A percentile compares a stretch with the other conserved stretches of the same genome.
These are phyloP conservation scores for Styela clava DNA, from an alignment of 23 tunicate genomes.

Conservation along the genomic window DNA sequence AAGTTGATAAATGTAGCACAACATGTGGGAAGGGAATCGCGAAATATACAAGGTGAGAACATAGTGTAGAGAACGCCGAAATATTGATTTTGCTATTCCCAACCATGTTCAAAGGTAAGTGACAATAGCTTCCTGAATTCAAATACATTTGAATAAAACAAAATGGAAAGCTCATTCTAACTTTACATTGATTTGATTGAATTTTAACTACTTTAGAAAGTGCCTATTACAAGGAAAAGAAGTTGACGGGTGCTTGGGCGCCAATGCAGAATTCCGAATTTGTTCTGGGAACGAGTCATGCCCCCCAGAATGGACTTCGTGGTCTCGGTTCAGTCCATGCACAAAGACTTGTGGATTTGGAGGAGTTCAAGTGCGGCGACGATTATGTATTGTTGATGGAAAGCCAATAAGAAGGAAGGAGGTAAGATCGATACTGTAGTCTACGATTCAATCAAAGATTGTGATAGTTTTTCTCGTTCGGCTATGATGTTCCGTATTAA, in stretches of 20 bases:
- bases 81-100: too few species aligned
- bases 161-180: too few species aligned
- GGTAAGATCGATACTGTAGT: not conserved
- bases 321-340: constrained; percentile 48
- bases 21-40: constrained; percentile 46
- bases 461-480: not conserved
- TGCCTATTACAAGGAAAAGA: not conserved
- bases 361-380: constrained; percentile 34
- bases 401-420: not conserved
- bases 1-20: constrained; percentile 25
- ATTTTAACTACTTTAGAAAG: constrained; percentile 12
- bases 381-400: constrained; percentile 24
- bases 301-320: constrained; percentile 31
- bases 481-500: not conserved
- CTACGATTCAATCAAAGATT: not conserved
- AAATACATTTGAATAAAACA: too few species aligned
- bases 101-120: too few species aligned
- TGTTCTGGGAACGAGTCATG: constrained; percentile 21
- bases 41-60: constrained; percentile 5
- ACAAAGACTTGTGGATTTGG: constrained; percentile 42
- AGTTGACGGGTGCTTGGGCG: constrained; percentile 23
- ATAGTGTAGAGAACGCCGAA: not conserved
- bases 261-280: not conserved
- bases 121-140: too few species aligned
- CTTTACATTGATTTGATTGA: too few species aligned